Conservation (phyloP, 2,113 vertebrate species). For the Corythornis cristatus region DNA sequence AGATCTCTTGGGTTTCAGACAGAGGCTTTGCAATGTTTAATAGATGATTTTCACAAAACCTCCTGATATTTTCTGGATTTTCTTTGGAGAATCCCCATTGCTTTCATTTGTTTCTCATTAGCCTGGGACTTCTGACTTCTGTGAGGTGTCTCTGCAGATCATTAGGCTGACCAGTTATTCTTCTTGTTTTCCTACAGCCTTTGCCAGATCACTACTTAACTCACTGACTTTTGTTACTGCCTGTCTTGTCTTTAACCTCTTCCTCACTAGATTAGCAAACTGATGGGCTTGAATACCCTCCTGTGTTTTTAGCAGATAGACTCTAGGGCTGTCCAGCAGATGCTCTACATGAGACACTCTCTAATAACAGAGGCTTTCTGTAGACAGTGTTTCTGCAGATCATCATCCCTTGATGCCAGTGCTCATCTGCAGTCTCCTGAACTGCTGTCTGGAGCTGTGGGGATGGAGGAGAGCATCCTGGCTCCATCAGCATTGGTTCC, state of each 20-base stretch:
- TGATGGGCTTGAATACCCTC: not conserved
- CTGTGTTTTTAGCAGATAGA: not conserved
- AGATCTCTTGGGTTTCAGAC: not conserved
- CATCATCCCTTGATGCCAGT: not conserved
- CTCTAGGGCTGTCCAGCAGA: not conserved
- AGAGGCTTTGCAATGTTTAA: not conserved
- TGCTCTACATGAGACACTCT: not conserved
- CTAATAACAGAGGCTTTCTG: not conserved
- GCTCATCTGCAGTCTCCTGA: not conserved
- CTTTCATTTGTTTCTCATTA: not conserved
- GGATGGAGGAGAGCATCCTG: not conserved
- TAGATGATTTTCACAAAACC: not conserved
- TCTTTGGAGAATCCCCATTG: not conserved
- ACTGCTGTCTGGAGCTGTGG: not conserved
- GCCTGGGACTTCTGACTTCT: not conserved
- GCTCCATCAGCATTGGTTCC: not conserved
- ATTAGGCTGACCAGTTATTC: not conserved
- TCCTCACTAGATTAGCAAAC: not conserved
- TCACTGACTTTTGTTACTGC: not conserved
- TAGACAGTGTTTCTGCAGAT: not conserved
- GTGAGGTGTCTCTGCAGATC: not conserved
- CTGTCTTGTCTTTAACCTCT: rapidly evolving
- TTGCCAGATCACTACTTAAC: not conserved
- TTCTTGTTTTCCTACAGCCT: not conserved
- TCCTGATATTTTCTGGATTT: not conserved